A percentile compares a stretch with the other conserved stretches of the same genome.
phyloP scores from a whole-genome alignment of 2,888 invertebrate species.

The Elaeidobius kamerunicus region DNA sequence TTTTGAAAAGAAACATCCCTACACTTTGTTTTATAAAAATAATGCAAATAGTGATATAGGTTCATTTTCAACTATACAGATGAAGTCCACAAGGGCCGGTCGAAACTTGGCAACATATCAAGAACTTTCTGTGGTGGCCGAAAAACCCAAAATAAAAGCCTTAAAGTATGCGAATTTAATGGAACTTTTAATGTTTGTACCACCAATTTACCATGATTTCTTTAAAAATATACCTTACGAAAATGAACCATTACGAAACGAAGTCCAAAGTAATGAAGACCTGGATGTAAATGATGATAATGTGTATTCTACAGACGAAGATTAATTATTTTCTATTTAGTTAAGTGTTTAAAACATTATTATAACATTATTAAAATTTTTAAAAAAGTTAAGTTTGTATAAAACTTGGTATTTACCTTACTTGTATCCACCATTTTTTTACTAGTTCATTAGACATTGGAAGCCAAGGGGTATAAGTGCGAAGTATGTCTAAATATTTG shows the following conservation, averaged over 20 bases:
- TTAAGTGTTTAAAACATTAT: neutral
- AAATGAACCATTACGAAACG: neutral
- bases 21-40: neutral
- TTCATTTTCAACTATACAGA: neutral
- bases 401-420: neutral
- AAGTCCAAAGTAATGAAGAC: neutral
- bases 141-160: neutral
- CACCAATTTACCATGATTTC: neutral
- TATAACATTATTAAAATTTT: conserved; percentile 1
- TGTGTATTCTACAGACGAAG: conserved; percentile 7
- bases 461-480: conserved; percentile 9
- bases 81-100: neutral
- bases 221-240: conserved; percentile 6
- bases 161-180: conserved; percentile 4
- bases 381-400: conserved; percentile 1
- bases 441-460: conserved; percentile 3
- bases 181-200: neutral
- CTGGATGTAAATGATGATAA: neutral
- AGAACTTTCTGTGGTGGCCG: conserved; percentile 3
- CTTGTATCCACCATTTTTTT: conserved; percentile 7
- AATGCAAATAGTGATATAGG: neutral
- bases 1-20: neutral
- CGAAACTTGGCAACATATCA: neutral
- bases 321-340: conserved; percentile 3
- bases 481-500: conserved; percentile 1